phyloP scores from a whole-genome alignment of 1,140 invertebrate species.

The Capitella teleta region DNA sequence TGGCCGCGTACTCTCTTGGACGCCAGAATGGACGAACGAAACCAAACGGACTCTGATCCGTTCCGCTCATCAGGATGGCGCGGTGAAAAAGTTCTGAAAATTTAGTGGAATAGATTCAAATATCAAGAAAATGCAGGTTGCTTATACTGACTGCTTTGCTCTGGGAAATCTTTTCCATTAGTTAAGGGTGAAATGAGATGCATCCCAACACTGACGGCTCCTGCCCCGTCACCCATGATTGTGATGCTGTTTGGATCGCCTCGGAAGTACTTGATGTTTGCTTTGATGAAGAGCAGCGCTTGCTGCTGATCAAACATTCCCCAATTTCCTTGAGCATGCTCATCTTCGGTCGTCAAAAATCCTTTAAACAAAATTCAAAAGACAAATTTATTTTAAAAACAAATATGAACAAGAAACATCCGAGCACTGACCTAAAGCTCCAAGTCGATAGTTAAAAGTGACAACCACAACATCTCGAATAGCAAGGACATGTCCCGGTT shows the following conservation, averaged over 20 bases:
- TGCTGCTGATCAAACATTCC: slow-evolving; percentile 84
- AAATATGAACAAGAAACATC: no score
- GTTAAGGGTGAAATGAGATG: slow-evolving; percentile 12
- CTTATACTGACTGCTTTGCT: background rate
- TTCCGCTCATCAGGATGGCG: slow-evolving; percentile 56
- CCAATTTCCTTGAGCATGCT: slow-evolving; percentile 90
- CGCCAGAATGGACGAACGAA: slow-evolving; percentile 6
- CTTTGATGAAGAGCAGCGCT: slow-evolving; percentile 81
- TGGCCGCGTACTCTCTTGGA: slow-evolving; percentile 17
- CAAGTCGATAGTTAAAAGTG: slow-evolving; percentile 91
- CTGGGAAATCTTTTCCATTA: slow-evolving; percentile 7
- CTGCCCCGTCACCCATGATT: slow-evolving; percentile 50
- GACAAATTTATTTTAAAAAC: no score
- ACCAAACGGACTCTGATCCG: slow-evolving; percentile 71
- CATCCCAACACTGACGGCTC: slow-evolving; percentile 12
- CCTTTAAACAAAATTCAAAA: no score
- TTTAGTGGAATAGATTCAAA: background rate
- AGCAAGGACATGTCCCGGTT: slow-evolving; percentile 82
- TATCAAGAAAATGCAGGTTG: background rate
- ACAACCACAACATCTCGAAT: slow-evolving; percentile 88
- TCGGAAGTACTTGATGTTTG: slow-evolving; percentile 80
- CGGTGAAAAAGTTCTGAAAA: slow-evolving; percentile 11
- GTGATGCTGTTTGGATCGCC: slow-evolving; percentile 80
- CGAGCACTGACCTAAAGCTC: slow-evolving; percentile 52
- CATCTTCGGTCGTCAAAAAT: slow-evolving; percentile 77